phyloP scores from a whole-genome alignment of 2,888 invertebrate species.

The Ichneumoninae sp. region DNA sequence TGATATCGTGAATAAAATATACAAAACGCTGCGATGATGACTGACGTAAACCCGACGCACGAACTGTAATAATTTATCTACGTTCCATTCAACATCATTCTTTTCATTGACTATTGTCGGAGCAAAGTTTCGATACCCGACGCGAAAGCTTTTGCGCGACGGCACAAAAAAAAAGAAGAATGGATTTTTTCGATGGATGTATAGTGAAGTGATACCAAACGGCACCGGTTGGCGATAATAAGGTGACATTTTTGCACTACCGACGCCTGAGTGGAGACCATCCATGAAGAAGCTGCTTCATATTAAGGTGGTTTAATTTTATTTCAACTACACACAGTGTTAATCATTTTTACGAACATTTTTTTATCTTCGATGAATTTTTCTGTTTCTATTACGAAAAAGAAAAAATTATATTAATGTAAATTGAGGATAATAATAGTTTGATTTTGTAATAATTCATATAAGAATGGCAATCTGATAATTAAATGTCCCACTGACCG shows the following conservation, averaged over 20 bases:
- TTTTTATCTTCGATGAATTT: not conserved
- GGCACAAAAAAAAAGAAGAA: not conserved
- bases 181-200: not conserved
- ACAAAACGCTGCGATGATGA: constrained; percentile 4
- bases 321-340: not conserved
- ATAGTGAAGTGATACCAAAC: not conserved
- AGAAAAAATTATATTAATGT: not conserved
- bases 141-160: not conserved
- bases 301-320: not conserved
- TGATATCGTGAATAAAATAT: constrained; percentile 51
- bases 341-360: not conserved
- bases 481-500: not conserved
- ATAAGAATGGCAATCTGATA: not conserved
- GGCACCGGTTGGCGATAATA: not conserved
- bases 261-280: not conserved
- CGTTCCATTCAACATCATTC: not conserved
- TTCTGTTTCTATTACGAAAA: not conserved
- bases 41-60: constrained; percentile 4
- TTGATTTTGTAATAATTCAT: not conserved
- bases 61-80: not conserved
- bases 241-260: not conserved
- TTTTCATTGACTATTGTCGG: not conserved
- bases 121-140: not conserved
- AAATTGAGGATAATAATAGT: not conserved
- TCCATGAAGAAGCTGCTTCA: not conserved